These are phyloP conservation scores for Epizoanthus scotinus DNA, from an alignment of 92 coral and sea anemone genomes.

Conservation along the genomic window DNA sequence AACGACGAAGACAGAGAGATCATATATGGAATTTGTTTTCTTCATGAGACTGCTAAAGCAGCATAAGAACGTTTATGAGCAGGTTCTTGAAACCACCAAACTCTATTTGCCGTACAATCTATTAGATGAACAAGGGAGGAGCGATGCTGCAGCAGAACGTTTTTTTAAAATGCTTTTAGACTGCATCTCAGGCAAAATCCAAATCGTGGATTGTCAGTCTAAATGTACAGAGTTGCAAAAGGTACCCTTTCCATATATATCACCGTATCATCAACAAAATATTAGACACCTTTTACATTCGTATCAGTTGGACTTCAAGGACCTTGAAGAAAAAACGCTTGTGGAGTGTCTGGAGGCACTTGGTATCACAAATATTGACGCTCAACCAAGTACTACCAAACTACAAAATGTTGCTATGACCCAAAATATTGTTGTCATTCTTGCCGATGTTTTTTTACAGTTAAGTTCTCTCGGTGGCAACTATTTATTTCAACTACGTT, in stretches of 20 bases:
- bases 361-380: not conserved
- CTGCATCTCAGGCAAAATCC: not conserved
- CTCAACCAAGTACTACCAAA: too few species aligned
- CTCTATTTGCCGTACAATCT: not conserved
- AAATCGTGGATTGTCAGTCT: not conserved
- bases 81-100: not conserved
- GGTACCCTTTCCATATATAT: too few species aligned
- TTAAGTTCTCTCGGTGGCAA: too few species aligned
- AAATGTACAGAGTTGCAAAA: too few species aligned
- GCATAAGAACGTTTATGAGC: not conserved
- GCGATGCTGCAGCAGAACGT: not conserved
- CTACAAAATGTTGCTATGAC: too few species aligned
- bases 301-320: not conserved
- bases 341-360: not conserved
- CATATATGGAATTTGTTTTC: not conserved
- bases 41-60: not conserved
- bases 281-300: not conserved
- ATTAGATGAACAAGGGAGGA: not conserved
- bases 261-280: too few species aligned
- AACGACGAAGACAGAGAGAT: not conserved
- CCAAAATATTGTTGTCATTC: too few species aligned
- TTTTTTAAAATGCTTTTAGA: not conserved
- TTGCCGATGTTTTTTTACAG: too few species aligned
- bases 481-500: too few species aligned
- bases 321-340: not conserved